A percentile compares a stretch with the other conserved stretches of the same genome.
These are phyloP conservation scores for Zaprionus lineosus DNA, from an alignment of 2,888 invertebrate species.

Conservation along the genomic window DNA sequence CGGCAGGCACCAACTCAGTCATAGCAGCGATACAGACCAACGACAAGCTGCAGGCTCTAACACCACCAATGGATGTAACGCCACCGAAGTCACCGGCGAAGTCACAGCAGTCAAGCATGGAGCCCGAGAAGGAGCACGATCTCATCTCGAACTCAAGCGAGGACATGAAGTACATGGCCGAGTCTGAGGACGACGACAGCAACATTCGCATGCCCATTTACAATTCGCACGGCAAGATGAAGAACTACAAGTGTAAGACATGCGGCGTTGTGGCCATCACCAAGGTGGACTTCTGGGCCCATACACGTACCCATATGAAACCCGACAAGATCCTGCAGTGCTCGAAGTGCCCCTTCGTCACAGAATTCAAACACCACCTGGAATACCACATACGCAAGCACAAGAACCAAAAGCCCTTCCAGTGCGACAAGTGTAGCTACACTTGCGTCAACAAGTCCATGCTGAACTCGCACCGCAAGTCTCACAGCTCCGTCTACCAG, in stretches of 20 bases:
- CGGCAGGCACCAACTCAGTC: slow-evolving; percentile 23
- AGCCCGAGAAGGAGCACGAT: slow-evolving; percentile 79
- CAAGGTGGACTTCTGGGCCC: slow-evolving; percentile 97
- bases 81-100: slow-evolving; percentile 82
- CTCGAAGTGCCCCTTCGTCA: slow-evolving; percentile 97
- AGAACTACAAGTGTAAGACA: slow-evolving; percentile 95
- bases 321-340: slow-evolving; percentile 95
- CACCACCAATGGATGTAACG: slow-evolving; percentile 83
- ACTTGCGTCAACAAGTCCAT: slow-evolving; percentile 99
- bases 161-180: slow-evolving; percentile 78
- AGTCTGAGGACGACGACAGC: slow-evolving; percentile 81
- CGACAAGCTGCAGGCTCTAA: slow-evolving; percentile 76
- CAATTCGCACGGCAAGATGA: slow-evolving; percentile 89
- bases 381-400: slow-evolving; percentile 99
- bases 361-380: slow-evolving; percentile 98
- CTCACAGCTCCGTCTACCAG: slow-evolving; percentile 95
- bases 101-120: slow-evolving; percentile 53
- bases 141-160: slow-evolving; percentile 81
- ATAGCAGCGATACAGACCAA: slow-evolving; percentile 30
- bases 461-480: slow-evolving; percentile 98
- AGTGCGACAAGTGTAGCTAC: slow-evolving; percentile 94
- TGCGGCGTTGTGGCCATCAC: slow-evolving; percentile 93
- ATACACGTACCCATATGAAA: slow-evolving; percentile 95
- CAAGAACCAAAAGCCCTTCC: slow-evolving; percentile 96
- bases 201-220: slow-evolving; percentile 84